Conservation (phyloP, 2,888 invertebrate species). For the Drosophila nr. perissopoda region DNA sequence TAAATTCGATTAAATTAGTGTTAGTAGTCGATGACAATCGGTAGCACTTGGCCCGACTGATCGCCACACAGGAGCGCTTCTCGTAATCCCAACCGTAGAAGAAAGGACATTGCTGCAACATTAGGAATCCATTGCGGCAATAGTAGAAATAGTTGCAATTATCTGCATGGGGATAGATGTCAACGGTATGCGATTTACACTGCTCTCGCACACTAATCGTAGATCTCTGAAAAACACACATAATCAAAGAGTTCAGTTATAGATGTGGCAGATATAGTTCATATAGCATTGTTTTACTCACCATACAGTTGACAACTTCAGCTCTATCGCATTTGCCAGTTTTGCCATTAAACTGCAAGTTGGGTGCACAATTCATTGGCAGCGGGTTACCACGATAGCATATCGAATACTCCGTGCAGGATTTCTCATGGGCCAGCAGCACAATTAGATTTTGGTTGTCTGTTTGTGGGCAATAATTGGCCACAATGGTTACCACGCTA, state of each 20-base stretch:
- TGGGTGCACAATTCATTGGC: conserved; percentile 76
- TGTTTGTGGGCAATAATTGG: conserved; percentile 62
- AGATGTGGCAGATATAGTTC: too few species aligned
- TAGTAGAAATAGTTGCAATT: conserved; percentile 83
- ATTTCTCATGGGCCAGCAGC: conserved; percentile 67
- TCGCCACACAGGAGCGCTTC: conserved; percentile 70
- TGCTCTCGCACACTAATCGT: conserved; percentile 64
- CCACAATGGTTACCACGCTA: conserved; percentile 31
- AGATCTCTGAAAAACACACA: conserved; percentile 44
- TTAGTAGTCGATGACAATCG: conserved; percentile 16
- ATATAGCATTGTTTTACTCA: conserved; percentile 39
- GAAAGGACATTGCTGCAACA: conserved; percentile 83
- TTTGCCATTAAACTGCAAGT: conserved; percentile 75
- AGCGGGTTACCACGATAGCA: conserved; percentile 75
- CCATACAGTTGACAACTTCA: conserved; percentile 75
- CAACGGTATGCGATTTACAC: conserved; percentile 69
- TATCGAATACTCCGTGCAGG: conserved; percentile 81
- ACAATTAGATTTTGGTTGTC: conserved; percentile 71
- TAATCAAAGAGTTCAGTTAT: background rate
- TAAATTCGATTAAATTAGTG: conserved; percentile 11
- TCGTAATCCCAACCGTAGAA: conserved; percentile 81
- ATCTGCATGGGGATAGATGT: conserved; percentile 78
- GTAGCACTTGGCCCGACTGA: conserved; percentile 68
- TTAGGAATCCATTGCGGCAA: conserved; percentile 79
- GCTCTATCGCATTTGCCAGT: conserved; percentile 81